Percentiles rank a stretch among this genome's conserved stretches.
phyloP scores from a whole-genome alignment of 1,140 invertebrate species.

The Heliothis subflexa region DNA sequence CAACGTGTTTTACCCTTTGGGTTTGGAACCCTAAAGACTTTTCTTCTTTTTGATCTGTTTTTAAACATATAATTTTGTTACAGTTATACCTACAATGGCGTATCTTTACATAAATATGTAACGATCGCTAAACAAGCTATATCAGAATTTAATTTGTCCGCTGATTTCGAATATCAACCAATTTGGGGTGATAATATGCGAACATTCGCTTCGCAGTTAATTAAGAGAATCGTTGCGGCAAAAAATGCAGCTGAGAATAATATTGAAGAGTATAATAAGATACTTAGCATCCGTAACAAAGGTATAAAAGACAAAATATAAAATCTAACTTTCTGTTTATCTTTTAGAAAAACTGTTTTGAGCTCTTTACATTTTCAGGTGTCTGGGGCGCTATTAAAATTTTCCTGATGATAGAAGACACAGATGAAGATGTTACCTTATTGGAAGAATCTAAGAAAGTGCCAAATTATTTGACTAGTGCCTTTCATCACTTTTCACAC shows the following conservation, averaged over 20 bases:
- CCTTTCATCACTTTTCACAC: slow-evolving; percentile 87
- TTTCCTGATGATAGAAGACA: slow-evolving; percentile 86
- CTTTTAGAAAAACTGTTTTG: slow-evolving; percentile 1
- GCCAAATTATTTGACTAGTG: slow-evolving; percentile 87
- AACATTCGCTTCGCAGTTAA: slow-evolving; percentile 64
- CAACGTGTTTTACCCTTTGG: too few relatives aligned
- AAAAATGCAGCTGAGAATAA: slow-evolving; percentile 68
- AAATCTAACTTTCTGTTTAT: slow-evolving; percentile 25
- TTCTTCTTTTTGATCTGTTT: not conserved
- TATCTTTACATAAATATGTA: slow-evolving; percentile 77
- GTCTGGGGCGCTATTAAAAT: slow-evolving; percentile 75
- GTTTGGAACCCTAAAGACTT: too few relatives aligned
- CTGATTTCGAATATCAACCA: slow-evolving; percentile 76
- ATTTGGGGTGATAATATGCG: slow-evolving; percentile 75
- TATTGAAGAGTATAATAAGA: slow-evolving; percentile 67
- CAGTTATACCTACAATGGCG: slow-evolving; percentile 83
- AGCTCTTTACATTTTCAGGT: slow-evolving; percentile 58
- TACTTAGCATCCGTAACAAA: slow-evolving; percentile 62
- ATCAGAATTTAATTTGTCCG: slow-evolving; percentile 71
- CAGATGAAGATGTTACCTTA: slow-evolving; percentile 86
- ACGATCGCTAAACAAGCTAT: slow-evolving; percentile 78
- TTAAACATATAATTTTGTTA: slow-evolving; percentile 54
- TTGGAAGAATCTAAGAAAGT: slow-evolving; percentile 89
- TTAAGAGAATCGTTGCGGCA: slow-evolving; percentile 70
- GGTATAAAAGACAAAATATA: slow-evolving; percentile 55